These are phyloP conservation scores for Akabosia matsudoensis DNA, from an alignment of 1,140 invertebrate species.

Conservation along the genomic window DNA sequence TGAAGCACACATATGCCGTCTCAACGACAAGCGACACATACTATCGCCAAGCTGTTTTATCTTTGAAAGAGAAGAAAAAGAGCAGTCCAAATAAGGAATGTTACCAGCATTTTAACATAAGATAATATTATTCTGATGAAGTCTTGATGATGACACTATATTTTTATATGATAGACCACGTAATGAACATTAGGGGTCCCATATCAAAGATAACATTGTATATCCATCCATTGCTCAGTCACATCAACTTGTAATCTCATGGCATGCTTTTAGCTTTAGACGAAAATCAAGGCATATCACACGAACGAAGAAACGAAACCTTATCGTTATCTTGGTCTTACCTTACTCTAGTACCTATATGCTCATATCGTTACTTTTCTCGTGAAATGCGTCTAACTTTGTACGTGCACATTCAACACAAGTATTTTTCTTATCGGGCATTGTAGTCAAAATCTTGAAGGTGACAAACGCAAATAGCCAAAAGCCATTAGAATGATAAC, in stretches of 20 bases:
- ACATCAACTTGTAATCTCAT: not conserved
- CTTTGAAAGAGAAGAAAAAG: not conserved
- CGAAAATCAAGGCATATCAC: not conserved
- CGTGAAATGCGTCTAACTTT: not conserved
- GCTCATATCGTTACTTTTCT: not conserved
- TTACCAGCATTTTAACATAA: not conserved
- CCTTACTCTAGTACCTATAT: not conserved
- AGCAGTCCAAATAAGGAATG: slow-evolving; percentile 8
- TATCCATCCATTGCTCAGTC: not conserved
- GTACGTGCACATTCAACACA: not conserved
- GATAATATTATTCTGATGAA: not conserved
- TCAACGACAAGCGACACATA: not conserved
- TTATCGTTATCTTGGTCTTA: slow-evolving; percentile 5
- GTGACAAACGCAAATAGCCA: slow-evolving; percentile 24
- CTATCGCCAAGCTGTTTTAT: not conserved
- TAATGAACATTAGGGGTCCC: not conserved
- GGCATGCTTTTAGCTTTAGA: slow-evolving; percentile 11
- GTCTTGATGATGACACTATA: slow-evolving; percentile 1
- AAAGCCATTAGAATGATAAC: slow-evolving; percentile 20
- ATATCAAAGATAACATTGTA: not conserved
- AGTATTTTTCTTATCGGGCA: slow-evolving; percentile 17
- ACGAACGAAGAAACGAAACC: not conserved
- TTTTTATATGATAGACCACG: not conserved
- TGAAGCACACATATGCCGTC: too few species aligned
- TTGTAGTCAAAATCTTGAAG: slow-evolving; percentile 22